Evolutionary conservation across 2,888 invertebrate genomes (phyloP), one percentile per base, ranked within the genome.

Genomic region (Zootermopsis nevadensis): DNA sequence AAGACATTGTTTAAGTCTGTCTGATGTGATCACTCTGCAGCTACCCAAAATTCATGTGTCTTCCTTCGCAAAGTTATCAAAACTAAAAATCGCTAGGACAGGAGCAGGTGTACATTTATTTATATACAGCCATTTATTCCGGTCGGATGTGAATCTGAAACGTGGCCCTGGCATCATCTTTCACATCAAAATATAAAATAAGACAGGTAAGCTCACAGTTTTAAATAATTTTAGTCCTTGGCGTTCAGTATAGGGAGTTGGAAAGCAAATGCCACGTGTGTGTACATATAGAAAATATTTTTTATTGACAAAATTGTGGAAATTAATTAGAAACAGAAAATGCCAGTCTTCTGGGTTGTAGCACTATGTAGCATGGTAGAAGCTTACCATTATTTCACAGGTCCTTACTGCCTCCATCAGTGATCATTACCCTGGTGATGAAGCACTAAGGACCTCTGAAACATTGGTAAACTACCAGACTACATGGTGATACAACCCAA

Each of bases 221-320:
- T n/a, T n/a, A 60, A 60, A 60, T 27, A 60, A 27, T 60, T 60
- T 60, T 60, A 60, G 60, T 60, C 0, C 60, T 60, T 60, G 60
- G 60, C n/a, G 60, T 60, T 60, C 60, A 60, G 60, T 60, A 60
- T n/a, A 60, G 60, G 60, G 60, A 60, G 60, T n/a, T 60, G n/a
- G 27, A 60, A 10, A 4, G 15, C 2, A 60, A 60, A n/a, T 60
- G n/a, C 8, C 60, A 60, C 6, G 42, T 48, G 15, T 48, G 15
- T 8, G 42, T 10, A 10, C 48, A 48, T 38, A 4, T 48, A 60
- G 15, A 60, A 27, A 27, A 27, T 60, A 60, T 60, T 60, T n/a
- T 60, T n/a, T n/a, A n/a, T 10, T 48, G 48, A 15, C 0, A 19
- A 15, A 3, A 19, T 19, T 7, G 3, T 48, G 48, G 48, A 48